Conservation (phyloP, 1,140 invertebrate genomes). For the Phymorhynchus buccinoides region DNA sequence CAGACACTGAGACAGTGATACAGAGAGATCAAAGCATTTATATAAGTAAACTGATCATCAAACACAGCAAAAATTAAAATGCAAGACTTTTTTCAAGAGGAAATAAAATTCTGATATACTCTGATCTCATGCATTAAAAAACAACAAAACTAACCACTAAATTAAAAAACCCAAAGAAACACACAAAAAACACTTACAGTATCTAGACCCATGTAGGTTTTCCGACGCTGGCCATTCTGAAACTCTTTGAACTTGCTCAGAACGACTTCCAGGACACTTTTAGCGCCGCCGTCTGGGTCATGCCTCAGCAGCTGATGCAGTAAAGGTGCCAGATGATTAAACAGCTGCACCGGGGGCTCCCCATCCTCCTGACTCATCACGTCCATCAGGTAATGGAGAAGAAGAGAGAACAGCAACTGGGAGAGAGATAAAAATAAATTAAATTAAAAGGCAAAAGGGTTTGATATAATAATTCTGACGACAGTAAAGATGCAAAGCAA, state of each 20-base stretch:
- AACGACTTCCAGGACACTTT: conserved; percentile 80
- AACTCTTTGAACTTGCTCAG: conserved; percentile 83
- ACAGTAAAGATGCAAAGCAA: no score
- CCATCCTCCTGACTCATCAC: conserved; percentile 76
- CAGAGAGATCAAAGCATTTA: no score
- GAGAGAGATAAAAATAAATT: no score
- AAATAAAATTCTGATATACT: conserved; percentile 10
- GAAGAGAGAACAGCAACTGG: conserved; percentile 30
- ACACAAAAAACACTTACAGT: conserved; percentile 64
- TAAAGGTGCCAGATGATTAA: conserved; percentile 76
- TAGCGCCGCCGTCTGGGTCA: conserved; percentile 80
- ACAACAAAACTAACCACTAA: not conserved
- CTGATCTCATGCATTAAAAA: not conserved
- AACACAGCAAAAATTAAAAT: no score
- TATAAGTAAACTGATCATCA: no score
- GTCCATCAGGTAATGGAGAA: conserved; percentile 31
- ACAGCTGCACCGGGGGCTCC: conserved; percentile 59
- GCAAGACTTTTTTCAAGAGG: no score
- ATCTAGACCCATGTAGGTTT: conserved; percentile 80
- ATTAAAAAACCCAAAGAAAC: not conserved
- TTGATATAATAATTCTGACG: not conserved
- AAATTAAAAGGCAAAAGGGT: not conserved
- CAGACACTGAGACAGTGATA: no score
- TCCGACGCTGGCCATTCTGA: conserved; percentile 73
- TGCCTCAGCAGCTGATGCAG: conserved; percentile 84